Evolutionary conservation across 2,888 invertebrate species (phyloP), one percentile per base, ranked within the genome.

Genomic region (Pseudococcus longispinus): DNA sequence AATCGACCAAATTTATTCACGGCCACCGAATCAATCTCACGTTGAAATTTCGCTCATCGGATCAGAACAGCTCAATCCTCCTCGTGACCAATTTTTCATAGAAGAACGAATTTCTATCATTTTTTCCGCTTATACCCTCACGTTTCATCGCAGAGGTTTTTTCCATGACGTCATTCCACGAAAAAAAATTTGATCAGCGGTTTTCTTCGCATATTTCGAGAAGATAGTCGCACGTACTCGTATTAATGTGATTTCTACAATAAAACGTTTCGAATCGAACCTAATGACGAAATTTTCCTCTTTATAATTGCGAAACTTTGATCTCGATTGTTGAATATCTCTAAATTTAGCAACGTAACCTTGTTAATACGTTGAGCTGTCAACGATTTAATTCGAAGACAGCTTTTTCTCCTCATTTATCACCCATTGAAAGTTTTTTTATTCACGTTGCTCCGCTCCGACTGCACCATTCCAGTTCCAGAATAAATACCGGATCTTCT

Each of bases 261-360:
- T 15, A 55, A 8, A 55, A n/a, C 55, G 5, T n/a, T 9, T 60
- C 23, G 60, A 60, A 23, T 60, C 60, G 60, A 23, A 60, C 60
- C 60, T 51, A 9, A 60, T 23, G 60, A 20, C 23, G 23, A 11
- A 60, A 60, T 60, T 60, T 60, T 60, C 15, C 51, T 18, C 60
- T 60, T n/a, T n/a, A 2, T 60, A 60, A 60, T 60, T 60, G 9
- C 60, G 60, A 60, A 60, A 60, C 60, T 20, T 60, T 60, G 23
- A 60, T 60, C 60, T 60, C 60, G 60, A 60, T 60, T 60, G 60
- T 60, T 60, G 60, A 60, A 60, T 60, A 60, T 60, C 23, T 60
- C 60, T 60, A 60, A 60, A 60, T 60, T 60, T 60, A 60, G 60
- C 60, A n/a, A 51, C 51, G n/a, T 51, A 51, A 51, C 51, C 51